Conservation (phyloP, 2,113 vertebrate genomes). For the Gallinago media region DNA sequence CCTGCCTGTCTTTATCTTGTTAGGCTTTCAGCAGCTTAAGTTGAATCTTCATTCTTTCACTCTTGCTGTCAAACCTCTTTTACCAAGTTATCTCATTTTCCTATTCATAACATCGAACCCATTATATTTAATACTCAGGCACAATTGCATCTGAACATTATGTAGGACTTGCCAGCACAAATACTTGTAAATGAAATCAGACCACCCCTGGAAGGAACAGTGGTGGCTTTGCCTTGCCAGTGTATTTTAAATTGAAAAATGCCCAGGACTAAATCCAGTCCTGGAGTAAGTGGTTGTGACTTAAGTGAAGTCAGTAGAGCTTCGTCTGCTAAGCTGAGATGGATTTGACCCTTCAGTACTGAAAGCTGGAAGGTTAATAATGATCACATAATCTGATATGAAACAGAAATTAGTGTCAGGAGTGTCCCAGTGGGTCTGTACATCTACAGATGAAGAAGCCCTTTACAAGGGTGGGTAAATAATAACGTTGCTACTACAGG, state of each 20-base stretch:
- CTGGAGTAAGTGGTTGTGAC: background rate
- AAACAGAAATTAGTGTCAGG: slow-evolving; percentile 56
- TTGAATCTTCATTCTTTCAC: slow-evolving; percentile 80
- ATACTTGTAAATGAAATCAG: slow-evolving; percentile 64
- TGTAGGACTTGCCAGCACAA: slow-evolving; percentile 50
- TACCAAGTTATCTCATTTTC: slow-evolving; percentile 74
- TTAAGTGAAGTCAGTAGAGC: background rate
- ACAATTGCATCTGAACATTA: slow-evolving; percentile 65
- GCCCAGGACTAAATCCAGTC: slow-evolving; percentile 48
- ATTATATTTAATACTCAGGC: slow-evolving; percentile 66
- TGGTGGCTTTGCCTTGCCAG: slow-evolving; percentile 4
- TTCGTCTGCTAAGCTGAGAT: slow-evolving; percentile 1
- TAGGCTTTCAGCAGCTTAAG: slow-evolving; percentile 80
- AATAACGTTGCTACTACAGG: background rate
- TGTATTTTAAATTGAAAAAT: slow-evolving; percentile 59
- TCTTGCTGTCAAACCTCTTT: slow-evolving; percentile 78
- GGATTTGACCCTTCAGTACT: slow-evolving; percentile 6
- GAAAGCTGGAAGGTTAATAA: slow-evolving; percentile 45
- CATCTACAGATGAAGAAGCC: background rate
- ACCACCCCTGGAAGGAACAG: slow-evolving; percentile 37
- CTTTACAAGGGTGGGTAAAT: background rate
- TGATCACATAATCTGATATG: background rate
- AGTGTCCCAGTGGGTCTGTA: background rate
- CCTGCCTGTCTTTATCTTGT: slow-evolving; percentile 84
- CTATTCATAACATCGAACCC: slow-evolving; percentile 75